Evolutionary conservation across 2,113 vertebrate genomes (phyloP).

Genomic region (Coregonus clupeaformis): DNA sequence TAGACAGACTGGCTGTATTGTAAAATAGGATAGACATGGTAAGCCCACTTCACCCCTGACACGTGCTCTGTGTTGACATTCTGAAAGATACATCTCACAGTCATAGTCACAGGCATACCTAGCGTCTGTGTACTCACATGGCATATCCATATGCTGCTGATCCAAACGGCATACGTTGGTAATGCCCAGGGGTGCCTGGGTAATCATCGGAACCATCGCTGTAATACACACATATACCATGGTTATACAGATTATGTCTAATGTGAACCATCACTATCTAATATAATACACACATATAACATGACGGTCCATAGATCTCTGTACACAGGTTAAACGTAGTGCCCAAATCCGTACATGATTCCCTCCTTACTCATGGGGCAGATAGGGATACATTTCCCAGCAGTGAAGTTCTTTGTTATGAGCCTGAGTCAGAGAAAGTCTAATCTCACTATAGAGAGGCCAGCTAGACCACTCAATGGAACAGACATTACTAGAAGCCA

Average conservation of each 20-base stretch:
- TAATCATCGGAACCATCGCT: background rate
- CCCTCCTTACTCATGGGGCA: background rate
- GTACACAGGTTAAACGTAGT: no score
- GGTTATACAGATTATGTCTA: no score
- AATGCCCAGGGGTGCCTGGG: background rate
- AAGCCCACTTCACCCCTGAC: background rate
- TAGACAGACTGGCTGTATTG: background rate
- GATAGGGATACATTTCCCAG: background rate
- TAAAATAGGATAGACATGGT: background rate
- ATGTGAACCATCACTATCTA: no score
- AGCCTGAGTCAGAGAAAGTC: slow-evolving; percentile 23
- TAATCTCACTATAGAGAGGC: slow-evolving; percentile 30
- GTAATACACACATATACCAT: no score
- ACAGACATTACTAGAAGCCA: slow-evolving; percentile 33
- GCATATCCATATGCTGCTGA: background rate
- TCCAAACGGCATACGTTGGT: background rate
- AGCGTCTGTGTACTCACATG: background rate
- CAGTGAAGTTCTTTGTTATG: background rate
- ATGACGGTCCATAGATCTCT: no score
- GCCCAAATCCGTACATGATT: background rate
- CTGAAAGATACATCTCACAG: background rate
- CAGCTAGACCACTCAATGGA: slow-evolving; percentile 23
- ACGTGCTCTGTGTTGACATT: background rate
- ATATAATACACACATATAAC: no score
- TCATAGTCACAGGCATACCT: background rate